A percentile compares a stretch with the other conserved stretches of the same genome.
Evolutionary conservation across 2,113 vertebrate species (phyloP).

Genomic region (Podiceps cristatus): DNA sequence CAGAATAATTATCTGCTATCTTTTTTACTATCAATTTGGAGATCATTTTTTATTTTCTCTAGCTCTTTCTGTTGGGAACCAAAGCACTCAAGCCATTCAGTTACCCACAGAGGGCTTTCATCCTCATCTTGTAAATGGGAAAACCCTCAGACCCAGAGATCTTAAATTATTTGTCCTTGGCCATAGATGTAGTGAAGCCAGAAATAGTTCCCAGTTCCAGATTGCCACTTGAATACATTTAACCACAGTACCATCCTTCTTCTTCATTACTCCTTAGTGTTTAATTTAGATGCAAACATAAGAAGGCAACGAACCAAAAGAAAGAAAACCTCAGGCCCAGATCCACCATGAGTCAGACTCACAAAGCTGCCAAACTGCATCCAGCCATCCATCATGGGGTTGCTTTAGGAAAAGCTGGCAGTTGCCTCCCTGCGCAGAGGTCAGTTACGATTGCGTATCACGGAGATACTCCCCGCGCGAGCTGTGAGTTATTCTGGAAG

Average conservation of each 20-base stretch:
- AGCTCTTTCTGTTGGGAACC: neutral
- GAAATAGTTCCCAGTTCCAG: neutral
- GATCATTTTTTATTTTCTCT: neutral
- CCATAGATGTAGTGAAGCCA: neutral
- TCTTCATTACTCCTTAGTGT: neutral
- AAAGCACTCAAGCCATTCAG: neutral
- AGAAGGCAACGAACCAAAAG: neutral
- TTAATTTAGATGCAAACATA: neutral
- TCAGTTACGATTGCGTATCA: fast-evolving
- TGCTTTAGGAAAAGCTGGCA: neutral
- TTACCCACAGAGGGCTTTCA: neutral
- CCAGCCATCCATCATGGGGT: neutral
- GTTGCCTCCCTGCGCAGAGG: neutral
- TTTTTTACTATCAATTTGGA: neutral
- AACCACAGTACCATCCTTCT: neutral
- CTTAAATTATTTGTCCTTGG: neutral
- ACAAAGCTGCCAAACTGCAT: neutral
- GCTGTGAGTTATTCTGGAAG: neutral
- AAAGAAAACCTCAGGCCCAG: neutral
- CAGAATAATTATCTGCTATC: neutral
- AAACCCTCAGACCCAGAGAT: neutral
- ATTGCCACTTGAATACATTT: neutral
- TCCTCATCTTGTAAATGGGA: neutral
- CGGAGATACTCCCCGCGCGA: neutral
- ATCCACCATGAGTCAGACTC: neutral